A percentile compares a stretch with the other conserved stretches of the same genome.
These are phyloP conservation scores for Limnephilus auricula DNA, from an alignment of 2,888 invertebrate species.

Conservation along the genomic window DNA sequence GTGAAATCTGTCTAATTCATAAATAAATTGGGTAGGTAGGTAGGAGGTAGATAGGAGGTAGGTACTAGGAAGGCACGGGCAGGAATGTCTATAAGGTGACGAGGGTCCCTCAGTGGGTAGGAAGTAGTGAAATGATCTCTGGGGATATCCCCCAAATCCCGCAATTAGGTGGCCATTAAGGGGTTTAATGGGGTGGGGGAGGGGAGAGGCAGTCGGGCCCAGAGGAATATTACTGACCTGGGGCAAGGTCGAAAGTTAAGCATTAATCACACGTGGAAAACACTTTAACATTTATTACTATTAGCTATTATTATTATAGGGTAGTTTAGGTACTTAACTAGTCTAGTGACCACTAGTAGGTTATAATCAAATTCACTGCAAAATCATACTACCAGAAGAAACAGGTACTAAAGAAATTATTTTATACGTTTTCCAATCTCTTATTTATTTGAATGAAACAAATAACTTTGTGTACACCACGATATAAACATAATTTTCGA, in stretches of 20 bases:
- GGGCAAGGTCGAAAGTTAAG: constrained; percentile 32
- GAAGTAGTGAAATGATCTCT: constrained; percentile 12
- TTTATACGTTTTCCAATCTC: no score
- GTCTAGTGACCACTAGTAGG: no score
- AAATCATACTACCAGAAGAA: not conserved
- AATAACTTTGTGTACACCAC: no score
- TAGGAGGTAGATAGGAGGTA: not conserved
- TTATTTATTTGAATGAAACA: no score
- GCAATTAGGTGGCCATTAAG: constrained; percentile 40
- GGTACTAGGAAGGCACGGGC: not conserved
- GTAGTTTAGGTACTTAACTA: not conserved
- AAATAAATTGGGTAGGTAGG: not conserved
- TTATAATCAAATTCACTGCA: not conserved
- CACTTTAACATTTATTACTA: not conserved
- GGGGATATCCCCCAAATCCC: constrained; percentile 31
- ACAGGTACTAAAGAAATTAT: not conserved
- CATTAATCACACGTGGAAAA: not conserved
- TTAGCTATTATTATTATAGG: not conserved
- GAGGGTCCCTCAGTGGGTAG: constrained; percentile 3
- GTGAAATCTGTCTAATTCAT: not conserved
- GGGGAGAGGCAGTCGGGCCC: not conserved
- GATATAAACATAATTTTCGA: no score
- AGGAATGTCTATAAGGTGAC: constrained; percentile 8
- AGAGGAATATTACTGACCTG: constrained; percentile 17
- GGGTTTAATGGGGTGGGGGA: not conserved